Evolutionary conservation across 2,797 vertebrate species (phyloP).

Genomic region (Trichosurus vulpecula): DNA sequence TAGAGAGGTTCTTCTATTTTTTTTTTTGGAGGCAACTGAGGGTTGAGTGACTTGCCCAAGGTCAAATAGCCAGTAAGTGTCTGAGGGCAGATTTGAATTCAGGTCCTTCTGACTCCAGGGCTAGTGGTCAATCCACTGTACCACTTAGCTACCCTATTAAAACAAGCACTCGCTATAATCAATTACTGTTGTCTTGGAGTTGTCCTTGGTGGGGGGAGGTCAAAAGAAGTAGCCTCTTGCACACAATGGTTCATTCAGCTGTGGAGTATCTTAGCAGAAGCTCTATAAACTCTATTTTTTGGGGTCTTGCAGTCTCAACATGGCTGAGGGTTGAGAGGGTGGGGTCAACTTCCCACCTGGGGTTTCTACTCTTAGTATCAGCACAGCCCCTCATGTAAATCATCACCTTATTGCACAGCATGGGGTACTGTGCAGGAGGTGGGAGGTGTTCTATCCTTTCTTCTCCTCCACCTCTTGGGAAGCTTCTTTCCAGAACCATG

Average conservation of each 20-base stretch:
- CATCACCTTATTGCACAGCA: not conserved
- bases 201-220: not conserved
- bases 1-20: not conserved
- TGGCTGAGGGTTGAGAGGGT: not conserved
- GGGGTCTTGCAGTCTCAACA: not conserved
- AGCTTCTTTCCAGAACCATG: not conserved
- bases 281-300: not conserved
- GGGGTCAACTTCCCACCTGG: not conserved
- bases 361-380: not conserved
- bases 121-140: not conserved
- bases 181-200: not conserved
- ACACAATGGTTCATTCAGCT: not conserved
- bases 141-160: not conserved
- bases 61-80: not conserved
- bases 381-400: not conserved
- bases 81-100: not conserved
- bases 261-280: not conserved
- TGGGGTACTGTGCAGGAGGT: not conserved
- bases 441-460: not conserved
- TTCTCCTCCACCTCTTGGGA: not conserved
- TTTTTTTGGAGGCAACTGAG: not conserved
- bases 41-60: not conserved
- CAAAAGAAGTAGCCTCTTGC: not conserved
- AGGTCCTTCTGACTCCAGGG: not conserved
- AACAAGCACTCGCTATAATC: not conserved